Evolutionary conservation across 2,888 invertebrate species (phyloP).

Genomic region (Phalangium opilio): DNA sequence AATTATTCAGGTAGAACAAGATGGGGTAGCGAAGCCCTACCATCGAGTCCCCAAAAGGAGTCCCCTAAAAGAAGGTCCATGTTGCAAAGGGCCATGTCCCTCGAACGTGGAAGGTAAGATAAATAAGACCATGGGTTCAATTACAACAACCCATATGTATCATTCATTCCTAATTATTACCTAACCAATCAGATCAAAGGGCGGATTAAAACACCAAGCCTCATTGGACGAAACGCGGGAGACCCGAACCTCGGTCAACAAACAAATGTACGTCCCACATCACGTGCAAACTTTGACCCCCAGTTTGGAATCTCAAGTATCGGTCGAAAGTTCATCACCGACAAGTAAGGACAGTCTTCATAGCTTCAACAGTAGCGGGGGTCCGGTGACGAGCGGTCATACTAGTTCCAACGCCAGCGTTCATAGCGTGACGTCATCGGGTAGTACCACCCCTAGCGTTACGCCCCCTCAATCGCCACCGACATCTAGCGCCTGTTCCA

Average conservation of each 20-base stretch:
- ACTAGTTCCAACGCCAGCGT: neutral
- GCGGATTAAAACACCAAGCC: neutral
- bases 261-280: slow-evolving; percentile 6
- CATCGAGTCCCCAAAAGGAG: neutral
- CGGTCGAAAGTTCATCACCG: neutral
- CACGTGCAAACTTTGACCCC: slow-evolving; percentile 7
- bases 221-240: neutral
- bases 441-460: slow-evolving; percentile 13
- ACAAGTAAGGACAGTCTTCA: too few relatives aligned
- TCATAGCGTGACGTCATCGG: slow-evolving; percentile 9
- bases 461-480: slow-evolving; percentile 5
- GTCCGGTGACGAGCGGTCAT: neutral
- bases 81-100: slow-evolving; percentile 16
- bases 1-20: neutral
- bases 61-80: slow-evolving; percentile 3
- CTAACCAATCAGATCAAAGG: too few relatives aligned
- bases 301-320: slow-evolving; percentile 1
- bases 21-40: neutral
- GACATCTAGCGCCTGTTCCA: slow-evolving; percentile 4
- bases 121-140: neutral
- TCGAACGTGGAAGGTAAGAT: slow-evolving; percentile 9
- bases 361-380: too few relatives aligned
- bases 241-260: neutral
- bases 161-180: neutral
- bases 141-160: too few relatives aligned